A percentile compares a stretch with the other conserved stretches of the same genome.
Evolutionary conservation across 2,797 vertebrate genomes (phyloP).

Genomic region (Triplophysa bombifrons): DNA sequence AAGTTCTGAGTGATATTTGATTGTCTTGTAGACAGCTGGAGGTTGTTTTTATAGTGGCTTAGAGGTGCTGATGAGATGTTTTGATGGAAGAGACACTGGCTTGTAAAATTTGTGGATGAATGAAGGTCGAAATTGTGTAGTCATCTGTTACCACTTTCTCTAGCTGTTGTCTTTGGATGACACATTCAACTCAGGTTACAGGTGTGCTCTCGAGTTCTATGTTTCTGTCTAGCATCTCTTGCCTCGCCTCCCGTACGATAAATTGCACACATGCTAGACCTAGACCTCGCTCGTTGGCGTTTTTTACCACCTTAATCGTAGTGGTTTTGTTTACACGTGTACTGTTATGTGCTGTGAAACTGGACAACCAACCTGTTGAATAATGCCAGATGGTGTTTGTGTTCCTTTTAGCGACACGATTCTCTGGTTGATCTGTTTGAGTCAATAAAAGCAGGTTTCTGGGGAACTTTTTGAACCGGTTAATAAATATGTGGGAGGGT

Average conservation of each 20-base stretch:
- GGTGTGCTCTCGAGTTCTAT: slow-evolving; percentile 45
- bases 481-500: slow-evolving; percentile 30
- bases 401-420: not conserved
- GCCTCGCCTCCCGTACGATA: slow-evolving; percentile 40
- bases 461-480: slow-evolving; percentile 43
- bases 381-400: slow-evolving; percentile 26
- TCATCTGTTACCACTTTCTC: slow-evolving; percentile 4
- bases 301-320: slow-evolving; percentile 44
- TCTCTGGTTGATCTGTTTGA: slow-evolving; percentile 10
- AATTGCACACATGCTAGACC: slow-evolving; percentile 6
- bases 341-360: not conserved
- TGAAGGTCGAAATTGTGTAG: slow-evolving; percentile 11
- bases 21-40: not conserved
- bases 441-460: slow-evolving; percentile 20
- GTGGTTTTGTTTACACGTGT: slow-evolving; percentile 28
- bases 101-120: slow-evolving; percentile 18
- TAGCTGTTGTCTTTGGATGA: not conserved
- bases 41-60: not conserved
- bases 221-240: slow-evolving; percentile 20
- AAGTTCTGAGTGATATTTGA: not conserved
- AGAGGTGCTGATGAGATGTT: slow-evolving; percentile 5
- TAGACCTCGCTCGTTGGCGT: not conserved
- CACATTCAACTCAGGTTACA: slow-evolving; percentile 28
- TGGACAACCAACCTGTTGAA: slow-evolving; percentile 26
- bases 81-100: not conserved